These are phyloP conservation scores for Phallusia fumigata DNA, from an alignment of 23 tunicate species.

Conservation along the genomic window DNA sequence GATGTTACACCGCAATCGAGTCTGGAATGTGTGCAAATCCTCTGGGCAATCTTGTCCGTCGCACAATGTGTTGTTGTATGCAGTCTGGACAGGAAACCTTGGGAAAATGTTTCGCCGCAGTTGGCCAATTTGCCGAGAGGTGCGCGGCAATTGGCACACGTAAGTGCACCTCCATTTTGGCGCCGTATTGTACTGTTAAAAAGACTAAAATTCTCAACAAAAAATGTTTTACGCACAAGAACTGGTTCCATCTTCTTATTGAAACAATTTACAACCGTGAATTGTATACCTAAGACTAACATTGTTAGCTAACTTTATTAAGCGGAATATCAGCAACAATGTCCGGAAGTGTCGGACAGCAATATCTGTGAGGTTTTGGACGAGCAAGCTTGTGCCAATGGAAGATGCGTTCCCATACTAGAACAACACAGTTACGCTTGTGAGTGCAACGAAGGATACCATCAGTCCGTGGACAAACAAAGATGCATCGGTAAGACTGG, in stretches of 20 bases:
- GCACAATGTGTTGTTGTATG: slow-evolving; percentile 91
- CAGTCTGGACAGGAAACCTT: slow-evolving; percentile 70
- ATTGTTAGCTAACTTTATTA: not conserved
- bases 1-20: slow-evolving; percentile 92
- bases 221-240: not conserved
- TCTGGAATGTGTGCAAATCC: slow-evolving; percentile 93
- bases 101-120: slow-evolving; percentile 98
- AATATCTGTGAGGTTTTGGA: slow-evolving; percentile 60
- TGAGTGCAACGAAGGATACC: slow-evolving; percentile 84
- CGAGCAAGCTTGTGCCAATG: slow-evolving; percentile 67
- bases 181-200: too few species aligned
- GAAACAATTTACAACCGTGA: too few species aligned
- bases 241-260: too few species aligned
- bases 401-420: slow-evolving; percentile 61
- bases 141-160: slow-evolving; percentile 91
- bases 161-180: slow-evolving; percentile 16
- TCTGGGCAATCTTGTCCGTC: slow-evolving; percentile 43
- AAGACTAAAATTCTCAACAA: not conserved
- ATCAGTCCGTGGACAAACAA: slow-evolving; percentile 43
- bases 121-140: slow-evolving; percentile 71
- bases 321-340: slow-evolving; percentile 76
- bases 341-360: slow-evolving; percentile 13
- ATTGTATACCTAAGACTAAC: too few species aligned
- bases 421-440: slow-evolving; percentile 55
- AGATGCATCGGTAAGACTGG: slow-evolving; percentile 56